Evolutionary conservation across 2,888 invertebrate species (phyloP), one percentile per base, ranked within the genome.

Genomic region (Sphaerophoria rueppellii): DNA sequence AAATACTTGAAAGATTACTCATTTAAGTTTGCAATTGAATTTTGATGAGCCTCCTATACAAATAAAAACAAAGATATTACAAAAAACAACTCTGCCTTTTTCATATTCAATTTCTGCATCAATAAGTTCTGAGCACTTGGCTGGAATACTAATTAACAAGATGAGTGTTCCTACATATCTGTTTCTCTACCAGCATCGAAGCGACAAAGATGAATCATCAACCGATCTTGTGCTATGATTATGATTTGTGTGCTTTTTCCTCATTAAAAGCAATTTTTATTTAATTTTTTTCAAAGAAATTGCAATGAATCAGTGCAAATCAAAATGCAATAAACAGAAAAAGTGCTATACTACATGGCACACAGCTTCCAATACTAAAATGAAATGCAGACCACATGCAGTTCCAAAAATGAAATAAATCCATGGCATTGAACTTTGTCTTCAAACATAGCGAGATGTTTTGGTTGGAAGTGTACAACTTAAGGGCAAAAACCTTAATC

Each of bases 341-440:
- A 9, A 50, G 54, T 40, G 67, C 32, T 32, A 43, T 40, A 46
- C 40, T 70, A 52, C 43, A 65, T 65, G 24, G 24, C 2, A 7
- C 16, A 16, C 6, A 58, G 37, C 14, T 16, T 58, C 9, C 48
- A 77, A 76, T 16, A 16, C 34, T 6, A 43, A 34, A 73, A 55
- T 73, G n/a, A 34, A 73, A 55, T 73, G n/a, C 11, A 11, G 43
- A 7, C 57, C 50, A 43, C 24, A 52, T 55, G 11, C 12, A 46
- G 14, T 24, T 63, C 46, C 48, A 48, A 46, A 6, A 14, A 14
- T 14, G 16, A 24, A 52, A 34, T 75, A 74, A 71, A 74, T 70
- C 67, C 67, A 12, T 79, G 82, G 79, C 82, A 83, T 79, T 79
- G 79, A 83, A 83, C 82, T 82, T 79, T 73, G 76, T 67, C 43